phyloP scores from a whole-genome alignment of 1,140 invertebrate genomes.

The Heliconius melpomene region DNA sequence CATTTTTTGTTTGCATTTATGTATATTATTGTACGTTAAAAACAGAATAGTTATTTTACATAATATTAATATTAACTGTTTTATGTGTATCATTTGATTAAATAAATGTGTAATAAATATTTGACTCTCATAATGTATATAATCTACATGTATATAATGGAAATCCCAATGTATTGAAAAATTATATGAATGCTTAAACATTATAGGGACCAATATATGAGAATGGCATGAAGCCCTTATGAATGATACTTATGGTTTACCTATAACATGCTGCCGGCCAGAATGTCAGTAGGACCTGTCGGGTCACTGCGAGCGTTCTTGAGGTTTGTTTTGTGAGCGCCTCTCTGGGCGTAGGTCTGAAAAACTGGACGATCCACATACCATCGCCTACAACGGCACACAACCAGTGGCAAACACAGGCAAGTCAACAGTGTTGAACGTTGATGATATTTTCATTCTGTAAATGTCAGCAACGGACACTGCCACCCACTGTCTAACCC shows the following conservation, averaged over 20 bases:
- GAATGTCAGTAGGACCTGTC: conserved; percentile 75
- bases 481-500: conserved; percentile 66
- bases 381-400: conserved; percentile 79
- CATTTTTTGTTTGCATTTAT: conserved; percentile 5
- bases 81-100: not conserved
- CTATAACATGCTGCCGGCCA: conserved; percentile 77
- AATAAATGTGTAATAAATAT: not conserved
- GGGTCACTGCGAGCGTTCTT: conserved; percentile 67
- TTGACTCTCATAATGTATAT: not conserved
- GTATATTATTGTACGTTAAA: not conserved
- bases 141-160: not conserved
- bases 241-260: conserved; percentile 81
- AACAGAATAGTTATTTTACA: not conserved
- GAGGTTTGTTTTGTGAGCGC: conserved; percentile 70
- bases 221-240: conserved; percentile 72
- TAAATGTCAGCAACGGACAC: conserved; percentile 79
- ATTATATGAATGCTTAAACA: conserved; percentile 13
- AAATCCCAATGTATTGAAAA: not conserved
- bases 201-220: conserved; percentile 57
- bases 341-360: conserved; percentile 76
- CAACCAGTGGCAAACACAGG: conserved; percentile 68
- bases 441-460: conserved; percentile 74
- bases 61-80: not conserved
- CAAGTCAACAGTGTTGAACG: conserved; percentile 72
- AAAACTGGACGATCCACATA: conserved; percentile 81